A percentile compares a stretch with the other conserved stretches of the same genome.
phyloP scores from a whole-genome alignment of 30 jellyfish, hydroid and myxozoan genomes.

The Clytia hemisphaerica region DNA sequence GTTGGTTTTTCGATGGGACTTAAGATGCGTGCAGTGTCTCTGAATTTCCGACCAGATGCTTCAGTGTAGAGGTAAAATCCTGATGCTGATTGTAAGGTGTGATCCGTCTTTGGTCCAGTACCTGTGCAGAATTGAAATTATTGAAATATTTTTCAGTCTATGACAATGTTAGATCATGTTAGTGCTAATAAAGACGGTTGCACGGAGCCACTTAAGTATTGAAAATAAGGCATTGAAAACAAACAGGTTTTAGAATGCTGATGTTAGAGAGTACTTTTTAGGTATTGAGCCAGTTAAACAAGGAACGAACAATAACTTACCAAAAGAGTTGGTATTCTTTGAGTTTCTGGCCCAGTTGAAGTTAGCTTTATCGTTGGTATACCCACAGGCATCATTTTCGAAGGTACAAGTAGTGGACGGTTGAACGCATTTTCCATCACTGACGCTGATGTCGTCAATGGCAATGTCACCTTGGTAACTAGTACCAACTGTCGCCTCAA shows the following conservation, averaged over 20 bases:
- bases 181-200: too few species aligned
- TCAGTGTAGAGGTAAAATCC: conserved; percentile 92
- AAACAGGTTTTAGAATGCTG: too few species aligned
- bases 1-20: conserved; percentile 65
- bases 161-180: too few species aligned
- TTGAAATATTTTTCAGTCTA: too few species aligned
- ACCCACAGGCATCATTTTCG: conserved; percentile 72
- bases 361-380: conserved; percentile 53
- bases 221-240: too few species aligned
- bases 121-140: too few species aligned
- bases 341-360: conserved; percentile 59
- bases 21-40: conserved; percentile 78
- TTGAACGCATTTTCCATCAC: conserved; percentile 58
- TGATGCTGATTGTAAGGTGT: conserved; percentile 52
- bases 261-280: too few species aligned
- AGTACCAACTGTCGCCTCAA: conserved; percentile 75
- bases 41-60: conserved; percentile 59
- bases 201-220: too few species aligned
- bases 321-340: conserved; percentile 46
- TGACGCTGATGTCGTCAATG: conserved; percentile 62
- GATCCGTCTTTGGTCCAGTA: conserved; percentile 80
- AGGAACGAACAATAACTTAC: too few species aligned
- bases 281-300: too few species aligned
- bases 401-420: conserved; percentile 77
- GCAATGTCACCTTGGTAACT: conserved; percentile 90